phyloP scores from a whole-genome alignment of 1,140 invertebrate species.

The Temnothorax curvispinosus region DNA sequence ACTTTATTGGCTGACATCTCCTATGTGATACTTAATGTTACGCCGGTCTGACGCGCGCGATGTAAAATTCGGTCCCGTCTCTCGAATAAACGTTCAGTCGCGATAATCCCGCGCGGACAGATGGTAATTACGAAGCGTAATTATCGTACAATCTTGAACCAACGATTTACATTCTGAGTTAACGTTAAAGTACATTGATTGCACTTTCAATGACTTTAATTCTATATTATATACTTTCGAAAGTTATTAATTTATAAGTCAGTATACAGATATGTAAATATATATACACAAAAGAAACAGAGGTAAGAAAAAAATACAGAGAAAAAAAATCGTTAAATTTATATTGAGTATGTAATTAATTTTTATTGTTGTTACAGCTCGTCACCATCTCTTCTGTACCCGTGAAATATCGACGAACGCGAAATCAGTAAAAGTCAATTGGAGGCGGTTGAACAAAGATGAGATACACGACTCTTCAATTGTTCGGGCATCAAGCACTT shows the following conservation, averaged over 20 bases:
- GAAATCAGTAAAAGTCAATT: slow-evolving; percentile 31
- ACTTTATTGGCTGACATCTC: slow-evolving; percentile 74
- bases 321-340: not conserved
- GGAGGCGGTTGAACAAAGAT: slow-evolving; percentile 18
- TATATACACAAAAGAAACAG: no score
- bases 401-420: not conserved
- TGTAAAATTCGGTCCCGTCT: slow-evolving; percentile 18
- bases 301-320: no score
- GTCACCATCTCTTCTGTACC: not conserved
- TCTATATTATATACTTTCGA: not conserved
- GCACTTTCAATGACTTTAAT: not conserved
- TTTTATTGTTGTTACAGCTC: not conserved
- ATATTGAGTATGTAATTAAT: not conserved
- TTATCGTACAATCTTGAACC: slow-evolving; percentile 13
- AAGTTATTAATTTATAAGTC: not conserved
- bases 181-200: not conserved
- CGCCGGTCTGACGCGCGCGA: slow-evolving; percentile 31
- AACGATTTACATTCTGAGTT: not conserved
- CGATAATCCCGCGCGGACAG: slow-evolving; percentile 19
- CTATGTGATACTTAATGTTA: slow-evolving; percentile 61
- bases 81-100: not conserved
- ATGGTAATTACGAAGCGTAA: slow-evolving; percentile 6
- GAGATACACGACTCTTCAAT: slow-evolving; percentile 54
- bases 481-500: slow-evolving; percentile 59
- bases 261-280: not conserved